Conservation (phyloP, 2,888 invertebrate genomes). For the Watsonalla cultraria region DNA sequence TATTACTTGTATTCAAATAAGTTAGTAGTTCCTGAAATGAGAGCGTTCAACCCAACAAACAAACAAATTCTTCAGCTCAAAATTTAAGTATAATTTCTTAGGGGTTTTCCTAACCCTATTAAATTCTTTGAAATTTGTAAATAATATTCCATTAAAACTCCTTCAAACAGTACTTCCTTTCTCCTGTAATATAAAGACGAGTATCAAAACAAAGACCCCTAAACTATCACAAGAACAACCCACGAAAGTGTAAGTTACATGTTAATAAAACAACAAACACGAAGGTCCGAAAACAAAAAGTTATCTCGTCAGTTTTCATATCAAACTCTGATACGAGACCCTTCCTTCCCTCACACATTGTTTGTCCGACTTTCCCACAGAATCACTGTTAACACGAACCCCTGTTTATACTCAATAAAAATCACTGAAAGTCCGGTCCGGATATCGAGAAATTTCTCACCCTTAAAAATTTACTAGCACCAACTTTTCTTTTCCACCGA, state of each 20-base stretch:
- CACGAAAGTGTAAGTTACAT: background rate
- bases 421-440: conserved; percentile 67
- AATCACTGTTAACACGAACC: conserved; percentile 59
- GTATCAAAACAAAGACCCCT: background rate
- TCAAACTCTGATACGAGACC: conserved; percentile 35
- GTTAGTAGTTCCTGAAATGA: too few species aligned
- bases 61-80: too few species aligned
- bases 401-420: conserved; percentile 72
- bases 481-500: conserved; percentile 18
- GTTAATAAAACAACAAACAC: conserved; percentile 11
- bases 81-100: too few species aligned
- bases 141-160: too few species aligned
- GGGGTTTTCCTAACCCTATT: too few species aligned
- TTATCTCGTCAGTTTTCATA: conserved; percentile 36
- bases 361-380: conserved; percentile 56
- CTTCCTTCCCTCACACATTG: conserved; percentile 43
- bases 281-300: conserved; percentile 25
- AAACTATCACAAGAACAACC: background rate
- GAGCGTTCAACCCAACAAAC: too few species aligned
- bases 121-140: too few species aligned
- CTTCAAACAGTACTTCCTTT: too few species aligned
- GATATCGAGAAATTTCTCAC: conserved; percentile 68
- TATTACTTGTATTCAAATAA: too few species aligned
- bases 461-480: conserved; percentile 52
- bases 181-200: too few species aligned